These are phyloP conservation scores for Ictalurus punctatus DNA, from an alignment of 2,113 vertebrate genomes.

Conservation along the genomic window DNA sequence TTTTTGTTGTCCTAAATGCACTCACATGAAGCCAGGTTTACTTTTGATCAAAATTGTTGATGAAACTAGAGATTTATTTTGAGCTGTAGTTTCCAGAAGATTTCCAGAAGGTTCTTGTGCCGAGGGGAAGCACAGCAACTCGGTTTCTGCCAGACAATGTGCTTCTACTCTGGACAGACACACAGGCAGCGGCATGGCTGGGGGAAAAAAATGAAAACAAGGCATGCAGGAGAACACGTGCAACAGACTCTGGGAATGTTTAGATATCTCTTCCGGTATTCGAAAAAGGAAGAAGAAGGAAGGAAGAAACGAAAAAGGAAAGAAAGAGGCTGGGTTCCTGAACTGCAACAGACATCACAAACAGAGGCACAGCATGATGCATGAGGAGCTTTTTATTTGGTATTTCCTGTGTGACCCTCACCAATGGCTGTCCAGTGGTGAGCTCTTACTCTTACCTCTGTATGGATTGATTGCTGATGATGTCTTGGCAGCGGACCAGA, in stretches of 20 bases:
- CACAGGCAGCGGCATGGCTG: conserved; percentile 44
- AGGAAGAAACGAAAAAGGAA: conserved; percentile 52
- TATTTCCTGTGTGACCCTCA: conserved; percentile 81
- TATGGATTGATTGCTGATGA: conserved; percentile 83
- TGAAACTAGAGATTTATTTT: neutral
- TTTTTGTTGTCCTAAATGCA: neutral
- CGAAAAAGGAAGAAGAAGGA: conserved; percentile 63
- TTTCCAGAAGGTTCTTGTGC: conserved; percentile 1
- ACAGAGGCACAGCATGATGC: conserved; percentile 63
- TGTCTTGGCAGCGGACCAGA: conserved; percentile 77
- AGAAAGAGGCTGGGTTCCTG: conserved; percentile 17
- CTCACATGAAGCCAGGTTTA: neutral
- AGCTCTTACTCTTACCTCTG: conserved; percentile 68
- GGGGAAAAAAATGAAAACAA: conserved; percentile 51
- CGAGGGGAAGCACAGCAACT: conserved; percentile 27
- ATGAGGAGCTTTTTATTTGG: conserved; percentile 83
- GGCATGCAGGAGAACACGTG: conserved; percentile 73
- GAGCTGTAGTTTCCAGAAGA: neutral
- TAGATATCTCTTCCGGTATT: conserved; percentile 73
- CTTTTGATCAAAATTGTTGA: conserved; percentile 6
- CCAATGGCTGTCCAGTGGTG: conserved; percentile 77
- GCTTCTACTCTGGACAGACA: conserved; percentile 60
- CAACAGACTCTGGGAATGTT: conserved; percentile 75
- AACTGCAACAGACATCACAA: conserved; percentile 41
- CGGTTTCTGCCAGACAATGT: conserved; percentile 59